phyloP scores from a whole-genome alignment of 2,113 vertebrate genomes.

The Phasianus colchicus region DNA sequence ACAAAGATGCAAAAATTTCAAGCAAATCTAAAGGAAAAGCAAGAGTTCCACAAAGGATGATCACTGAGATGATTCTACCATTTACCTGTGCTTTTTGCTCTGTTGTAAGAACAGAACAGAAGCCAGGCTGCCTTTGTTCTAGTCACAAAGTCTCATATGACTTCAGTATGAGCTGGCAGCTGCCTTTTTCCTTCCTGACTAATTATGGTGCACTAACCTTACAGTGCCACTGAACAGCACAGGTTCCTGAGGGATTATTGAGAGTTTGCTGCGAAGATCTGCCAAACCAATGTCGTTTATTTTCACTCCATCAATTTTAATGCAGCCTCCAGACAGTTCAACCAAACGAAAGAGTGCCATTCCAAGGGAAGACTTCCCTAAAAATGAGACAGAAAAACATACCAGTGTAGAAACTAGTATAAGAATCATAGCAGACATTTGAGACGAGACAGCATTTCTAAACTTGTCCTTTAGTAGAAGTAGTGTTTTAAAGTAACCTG shows the following conservation, averaged over 20 bases:
- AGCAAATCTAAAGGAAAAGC: neutral
- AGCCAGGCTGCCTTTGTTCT: neutral
- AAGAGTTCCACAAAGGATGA: neutral
- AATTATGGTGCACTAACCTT: slow-evolving; percentile 77
- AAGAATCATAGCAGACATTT: neutral
- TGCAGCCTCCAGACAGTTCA: slow-evolving; percentile 89
- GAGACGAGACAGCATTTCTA: neutral
- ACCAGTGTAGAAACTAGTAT: neutral
- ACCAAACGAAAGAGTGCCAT: slow-evolving; percentile 91
- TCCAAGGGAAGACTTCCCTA: slow-evolving; percentile 93
- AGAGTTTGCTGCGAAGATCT: slow-evolving; percentile 93
- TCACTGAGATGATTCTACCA: neutral
- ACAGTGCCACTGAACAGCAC: slow-evolving; percentile 93
- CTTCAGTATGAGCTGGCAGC: neutral
- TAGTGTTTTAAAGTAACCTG: neutral
- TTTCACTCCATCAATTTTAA: slow-evolving; percentile 90
- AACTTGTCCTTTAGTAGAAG: neutral
- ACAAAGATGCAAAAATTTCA: neutral
- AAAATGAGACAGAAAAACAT: slow-evolving; percentile 1
- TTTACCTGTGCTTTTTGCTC: neutral
- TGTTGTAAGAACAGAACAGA: neutral
- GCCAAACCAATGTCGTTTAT: slow-evolving; percentile 92
- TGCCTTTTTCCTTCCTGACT: neutral
- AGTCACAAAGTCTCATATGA: neutral
- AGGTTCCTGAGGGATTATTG: slow-evolving; percentile 94